Base-by-base conservation (phyloP, 2,888 invertebrate species). In the Lepetodrilus schrolli region DNA sequence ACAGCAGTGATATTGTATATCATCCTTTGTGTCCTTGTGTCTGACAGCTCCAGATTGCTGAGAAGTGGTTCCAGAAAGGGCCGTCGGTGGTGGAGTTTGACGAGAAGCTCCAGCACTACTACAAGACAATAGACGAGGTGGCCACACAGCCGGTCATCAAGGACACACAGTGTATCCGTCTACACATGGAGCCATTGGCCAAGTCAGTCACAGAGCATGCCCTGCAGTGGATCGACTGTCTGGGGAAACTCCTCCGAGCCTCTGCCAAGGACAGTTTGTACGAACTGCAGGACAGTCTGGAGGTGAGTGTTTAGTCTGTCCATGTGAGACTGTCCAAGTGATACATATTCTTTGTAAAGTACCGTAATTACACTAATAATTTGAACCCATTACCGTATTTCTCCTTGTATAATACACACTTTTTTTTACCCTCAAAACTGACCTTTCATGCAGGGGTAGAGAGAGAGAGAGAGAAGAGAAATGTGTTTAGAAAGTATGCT, bases 61-160 rank as follows among this genome's bases (percentile, higher is more conserved):
- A 95, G 82, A 94, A 94, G 87, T 96, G 96, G 91, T 92, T 95
- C 0, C 92, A 93, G 58, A 94, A 93, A 78, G 92, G 92, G 79
- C 93, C 93, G 4, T 92, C 93, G 4, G 92, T 95, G 4, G 91
- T 92, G 47, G 93, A 93, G 77, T 96, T 94, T 89, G 96, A 97
- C 85, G 95, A 96, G 83, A 95, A 95, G 88, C 94, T 97, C 85
- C 94, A 94, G 89, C 95, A 94, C 89, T 97, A 96, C 90, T 93
- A 94, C 82, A 93, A 94, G 79, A 94, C 95, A 5, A 93, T 95
- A 20, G 92, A 93, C 2, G 94, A 95, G 78, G 90, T 96, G 68
- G 90, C 93, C 8, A 90, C 80, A 17, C 79, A 84, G 74, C 84
- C 86, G 5, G 75, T 86, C 21, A 80, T 83, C 47, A 87, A 87